Evolutionary conservation across 2,113 vertebrate species (phyloP), one percentile per base, ranked within the genome.

Genomic region (Peromyscus californicus): DNA sequence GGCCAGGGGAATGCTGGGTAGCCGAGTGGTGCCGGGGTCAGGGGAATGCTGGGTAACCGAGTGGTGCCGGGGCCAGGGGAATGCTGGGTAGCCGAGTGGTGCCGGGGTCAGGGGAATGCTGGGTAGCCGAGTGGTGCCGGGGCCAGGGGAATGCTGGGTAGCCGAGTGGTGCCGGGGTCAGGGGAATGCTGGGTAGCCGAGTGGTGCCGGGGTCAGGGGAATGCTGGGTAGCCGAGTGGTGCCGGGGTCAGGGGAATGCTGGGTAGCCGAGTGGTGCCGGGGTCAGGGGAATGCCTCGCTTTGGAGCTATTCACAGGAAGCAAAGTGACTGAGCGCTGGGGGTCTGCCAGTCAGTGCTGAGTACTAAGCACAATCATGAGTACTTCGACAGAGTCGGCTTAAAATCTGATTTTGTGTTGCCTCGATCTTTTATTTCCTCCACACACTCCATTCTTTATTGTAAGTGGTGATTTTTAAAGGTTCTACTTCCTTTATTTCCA

Each of bases 221-320:
- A n/a, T n/a, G n/a, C n/a, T n/a, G n/a, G n/a, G n/a, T n/a, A n/a
- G n/a, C n/a, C n/a, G n/a, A n/a, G n/a, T n/a, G n/a, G n/a, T n/a
- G n/a, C n/a, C n/a, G n/a, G n/a, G n/a, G n/a, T n/a, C n/a, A n/a
- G n/a, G n/a, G n/a, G n/a, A n/a, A n/a, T n/a, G n/a, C n/a, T n/a
- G n/a, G n/a, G n/a, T n/a, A n/a, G n/a, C n/a, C n/a, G n/a, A n/a
- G n/a, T n/a, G n/a, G n/a, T n/a, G n/a, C n/a, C n/a, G n/a, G n/a
- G n/a, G n/a, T n/a, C n/a, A 26, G 67, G 93, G 90, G 80, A 80
- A 70, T 72, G n/a, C 21, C 76, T 94, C 91, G 72, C 89, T 95
- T 86, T 83, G 78, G 92, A 94, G 59, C 70, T 92, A n/a, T 85
- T 82, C 51, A 61, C n/a, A 29, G 21, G 78, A 92, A 86, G 36